Evolutionary conservation across 2,888 invertebrate species (phyloP).

Genomic region (Volucella inflata): DNA sequence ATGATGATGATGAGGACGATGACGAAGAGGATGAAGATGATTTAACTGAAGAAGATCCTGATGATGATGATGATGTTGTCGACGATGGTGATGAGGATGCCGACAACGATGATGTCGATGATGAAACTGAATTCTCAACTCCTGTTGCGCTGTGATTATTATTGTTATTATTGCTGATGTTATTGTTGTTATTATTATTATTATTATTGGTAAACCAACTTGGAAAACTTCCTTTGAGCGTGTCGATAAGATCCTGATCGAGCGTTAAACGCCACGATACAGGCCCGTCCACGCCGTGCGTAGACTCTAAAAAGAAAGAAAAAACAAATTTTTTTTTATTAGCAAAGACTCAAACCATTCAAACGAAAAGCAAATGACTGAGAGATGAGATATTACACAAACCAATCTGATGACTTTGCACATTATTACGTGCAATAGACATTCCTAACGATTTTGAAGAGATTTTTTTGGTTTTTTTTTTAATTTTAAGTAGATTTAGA

Average conservation of each 20-base stretch:
- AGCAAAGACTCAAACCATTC: neutral
- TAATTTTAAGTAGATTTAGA: no score
- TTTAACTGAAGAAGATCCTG: conserved; percentile 57
- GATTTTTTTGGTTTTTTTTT: no score
- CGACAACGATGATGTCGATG: conserved; percentile 75
- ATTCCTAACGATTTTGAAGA: no score
- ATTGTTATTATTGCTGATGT: conserved; percentile 75
- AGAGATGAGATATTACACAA: no score
- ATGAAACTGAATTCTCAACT: conserved; percentile 78
- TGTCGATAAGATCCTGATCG: conserved; percentile 96
- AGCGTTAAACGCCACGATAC: conserved; percentile 96
- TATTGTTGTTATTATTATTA: conserved; percentile 78
- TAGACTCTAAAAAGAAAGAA: conserved; percentile 87
- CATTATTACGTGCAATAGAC: no score
- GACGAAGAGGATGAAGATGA: conserved; percentile 59
- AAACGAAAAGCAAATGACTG: no score
- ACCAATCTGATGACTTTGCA: no score
- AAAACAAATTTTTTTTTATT: neutral
- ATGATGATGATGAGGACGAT: conserved; percentile 75
- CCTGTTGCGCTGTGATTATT: conserved; percentile 45
- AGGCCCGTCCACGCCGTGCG: conserved; percentile 89
- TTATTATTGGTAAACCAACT: conserved; percentile 89
- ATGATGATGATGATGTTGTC: conserved; percentile 68
- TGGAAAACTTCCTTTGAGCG: conserved; percentile 95
- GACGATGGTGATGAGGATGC: conserved; percentile 75